Base-by-base conservation (phyloP, 2,113 vertebrate species). In the Hydropotes inermis region DNA sequence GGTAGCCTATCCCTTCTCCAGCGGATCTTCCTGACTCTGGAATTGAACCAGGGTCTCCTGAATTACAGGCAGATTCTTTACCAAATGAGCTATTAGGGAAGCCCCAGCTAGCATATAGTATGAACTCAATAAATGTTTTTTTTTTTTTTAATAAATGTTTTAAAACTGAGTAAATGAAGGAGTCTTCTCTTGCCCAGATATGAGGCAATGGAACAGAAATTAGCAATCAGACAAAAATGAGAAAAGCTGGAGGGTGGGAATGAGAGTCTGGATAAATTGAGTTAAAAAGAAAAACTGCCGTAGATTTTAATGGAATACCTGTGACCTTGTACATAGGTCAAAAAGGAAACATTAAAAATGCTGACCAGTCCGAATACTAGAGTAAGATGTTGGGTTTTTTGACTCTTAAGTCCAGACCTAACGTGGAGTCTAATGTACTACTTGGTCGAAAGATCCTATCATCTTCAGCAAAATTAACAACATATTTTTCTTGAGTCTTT, bases 401-500 rank as follows among this genome's bases (percentile, higher is more conserved):
- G 28, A 54, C 70, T 23, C 13, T 28, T 64, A 88, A 90, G 54
- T 81, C 23, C 17, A 92, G 21, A 83, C 83, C 47, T 92, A 91
- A 93, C 10, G 19, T 91, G 82, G 28, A 30, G 3, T 81, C 50
- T 89, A 82, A 58, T 30, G 23, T 61, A 54, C 16, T 19, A 43
- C 36, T 70, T 96, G 67, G 33, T 86, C 84, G n/a, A 83, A 64
- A 87, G 58, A 25, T 21, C 25, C 70, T 87, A 64, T 94, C 89
- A 87, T 94, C 54, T 81, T 95, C 36, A 87, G 87, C 89, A 95
- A 93, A 82, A 74, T 45, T 28, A 97, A 19, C 45, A 78, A 64
- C 47, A 36, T 82, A 43, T 87, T 91, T 97, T 93, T 97, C 85
- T 95, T 83, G 52, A 90, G 91, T 94, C 23, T 89, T 97, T 7